Evolutionary conservation across 2,888 invertebrate species (phyloP), one percentile per base, ranked within the genome.

Genomic region (Norana najaformis): DNA sequence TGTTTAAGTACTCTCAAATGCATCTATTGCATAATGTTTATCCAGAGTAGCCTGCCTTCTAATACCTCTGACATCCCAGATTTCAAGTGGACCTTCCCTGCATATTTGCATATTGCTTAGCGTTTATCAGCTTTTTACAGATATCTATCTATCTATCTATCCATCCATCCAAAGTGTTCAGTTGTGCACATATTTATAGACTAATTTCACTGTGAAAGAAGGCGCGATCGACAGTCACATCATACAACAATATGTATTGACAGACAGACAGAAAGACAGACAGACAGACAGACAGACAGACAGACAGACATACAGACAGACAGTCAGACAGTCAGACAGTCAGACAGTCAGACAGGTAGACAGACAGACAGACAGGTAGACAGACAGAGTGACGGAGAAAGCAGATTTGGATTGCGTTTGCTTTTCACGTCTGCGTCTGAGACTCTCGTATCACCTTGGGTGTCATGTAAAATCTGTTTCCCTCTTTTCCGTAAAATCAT

Each of bases 231-330:
- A 69, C 16, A 13, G 69, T n/a, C 69, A n/a, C 69, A 30, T 69
- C 69, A n/a, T 30, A 69, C n/a, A 69, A 30, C 1, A 8, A n/a
- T 6, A 69, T 30, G 11, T 30, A 69, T n/a, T n/a, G 30, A 69
- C 30, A 69, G 11, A 69, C 8, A n/a, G 16, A 16, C 4, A n/a
- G 1, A 13, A 2, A n/a, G 8, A 16, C 1, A 13, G n/a, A n/a
- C 8, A n/a, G 30, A 69, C 30, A n/a, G 5, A 69, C 69, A 69
- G 30, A 69, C 30, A 69, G 11, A 69, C 8, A n/a, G 16, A 16
- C 4, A n/a, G 1, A 13, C 1, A n/a, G 8, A 16, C 1, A 13
- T 8, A 8, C 13, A 2, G 18, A 16, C 1, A n/a, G 1, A 3
- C 69, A 2, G 1, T 41, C n/a, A n/a, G n/a, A n/a, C n/a, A n/a